These are phyloP conservation scores for Leucoma salicis DNA, from an alignment of 2,888 invertebrate species.

Conservation along the genomic window DNA sequence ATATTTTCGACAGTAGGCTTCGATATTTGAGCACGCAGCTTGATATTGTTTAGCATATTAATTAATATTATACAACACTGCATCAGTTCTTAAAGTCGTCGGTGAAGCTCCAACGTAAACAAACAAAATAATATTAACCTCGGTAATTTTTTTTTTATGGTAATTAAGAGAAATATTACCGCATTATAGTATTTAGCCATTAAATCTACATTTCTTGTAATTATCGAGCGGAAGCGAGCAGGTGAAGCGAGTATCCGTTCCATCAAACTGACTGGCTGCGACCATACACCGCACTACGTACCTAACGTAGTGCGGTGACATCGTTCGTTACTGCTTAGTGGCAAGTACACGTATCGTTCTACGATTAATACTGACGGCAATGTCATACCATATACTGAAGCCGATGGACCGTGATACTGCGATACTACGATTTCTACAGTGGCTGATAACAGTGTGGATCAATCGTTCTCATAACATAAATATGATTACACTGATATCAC, in stretches of 20 bases:
- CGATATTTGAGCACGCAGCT: constrained; percentile 30
- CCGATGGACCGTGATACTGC: not conserved
- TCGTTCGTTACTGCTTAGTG: constrained; percentile 38
- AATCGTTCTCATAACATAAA: constrained; percentile 18
- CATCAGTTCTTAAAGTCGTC: constrained; percentile 3
- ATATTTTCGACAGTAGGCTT: constrained; percentile 34
- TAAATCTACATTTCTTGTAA: constrained; percentile 60
- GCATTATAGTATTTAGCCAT: constrained; percentile 28
- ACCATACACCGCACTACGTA: constrained; percentile 16
- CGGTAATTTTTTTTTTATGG: constrained; percentile 2
- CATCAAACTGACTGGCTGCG: constrained; percentile 38
- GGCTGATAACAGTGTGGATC: constrained; percentile 14
- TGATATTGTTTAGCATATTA: constrained; percentile 24
- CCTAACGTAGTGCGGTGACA: constrained; percentile 34
- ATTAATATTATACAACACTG: constrained; percentile 8
- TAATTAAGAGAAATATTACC: constrained; percentile 11
- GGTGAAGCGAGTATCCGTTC: constrained; percentile 74
- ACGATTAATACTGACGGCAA: constrained; percentile 8
- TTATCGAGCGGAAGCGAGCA: constrained; percentile 71
- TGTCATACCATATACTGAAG: not conserved
- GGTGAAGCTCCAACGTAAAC: constrained; percentile 8
- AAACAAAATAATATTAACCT: constrained; percentile 1
- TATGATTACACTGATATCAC: constrained; percentile 12
- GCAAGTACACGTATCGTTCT: constrained; percentile 15
- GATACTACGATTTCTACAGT: constrained; percentile 10